Conservation (phyloP, 2,797 vertebrate species). For the Hypotaenidia philippensis region DNA sequence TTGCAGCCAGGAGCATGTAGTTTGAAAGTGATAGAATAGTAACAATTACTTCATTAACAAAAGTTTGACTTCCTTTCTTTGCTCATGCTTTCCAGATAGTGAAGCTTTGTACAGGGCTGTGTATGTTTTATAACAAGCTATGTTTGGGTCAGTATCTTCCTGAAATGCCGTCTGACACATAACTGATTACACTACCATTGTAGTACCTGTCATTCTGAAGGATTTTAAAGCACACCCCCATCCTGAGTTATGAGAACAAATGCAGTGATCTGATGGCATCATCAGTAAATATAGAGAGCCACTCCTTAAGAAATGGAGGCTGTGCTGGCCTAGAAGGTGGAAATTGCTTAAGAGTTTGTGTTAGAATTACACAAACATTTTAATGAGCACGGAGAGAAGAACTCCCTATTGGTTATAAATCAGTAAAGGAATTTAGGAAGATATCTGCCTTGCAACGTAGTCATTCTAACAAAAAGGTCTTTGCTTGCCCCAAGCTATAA, state of each 20-base stretch:
- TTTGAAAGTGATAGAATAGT: background rate
- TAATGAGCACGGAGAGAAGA: background rate
- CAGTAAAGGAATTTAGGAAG: background rate
- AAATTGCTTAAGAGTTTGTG: background rate
- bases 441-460: background rate
- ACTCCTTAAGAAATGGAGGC: background rate
- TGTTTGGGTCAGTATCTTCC: background rate
- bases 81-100: background rate
- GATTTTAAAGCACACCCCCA: background rate
- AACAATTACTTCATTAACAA: background rate
- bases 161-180: background rate
- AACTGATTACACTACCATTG: background rate
- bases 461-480: background rate
- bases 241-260: background rate
- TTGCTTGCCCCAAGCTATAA: background rate
- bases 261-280: background rate
- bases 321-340: background rate
- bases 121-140: background rate
- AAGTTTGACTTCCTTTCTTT: background rate
- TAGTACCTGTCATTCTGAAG: background rate
- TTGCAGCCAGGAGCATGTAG: background rate
- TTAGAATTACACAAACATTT: background rate
- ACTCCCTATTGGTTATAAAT: background rate
- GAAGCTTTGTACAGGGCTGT: background rate
- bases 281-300: background rate